Evolutionary conservation across 2,113 vertebrate species (phyloP).

Genomic region (Esox niger): DNA sequence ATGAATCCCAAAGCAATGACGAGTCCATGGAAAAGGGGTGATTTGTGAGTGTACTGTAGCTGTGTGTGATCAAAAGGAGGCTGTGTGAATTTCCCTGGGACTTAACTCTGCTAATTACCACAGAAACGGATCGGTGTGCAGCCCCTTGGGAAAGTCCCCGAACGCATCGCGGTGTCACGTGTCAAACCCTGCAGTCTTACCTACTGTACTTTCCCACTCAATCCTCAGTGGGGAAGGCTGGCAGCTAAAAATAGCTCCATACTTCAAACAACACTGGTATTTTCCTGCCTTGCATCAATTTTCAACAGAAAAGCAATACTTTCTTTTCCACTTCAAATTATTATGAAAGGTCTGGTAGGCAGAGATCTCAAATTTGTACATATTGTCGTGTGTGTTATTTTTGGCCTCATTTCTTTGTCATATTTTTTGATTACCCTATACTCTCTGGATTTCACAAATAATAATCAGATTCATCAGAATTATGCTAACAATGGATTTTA

Average conservation of each 20-base stretch:
- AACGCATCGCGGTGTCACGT: constrained; percentile 33
- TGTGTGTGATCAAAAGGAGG: background rate
- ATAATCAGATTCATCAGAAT: no score
- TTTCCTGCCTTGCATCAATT: constrained; percentile 60
- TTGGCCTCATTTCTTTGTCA: no score
- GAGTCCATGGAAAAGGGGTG: background rate
- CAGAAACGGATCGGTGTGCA: constrained; percentile 13
- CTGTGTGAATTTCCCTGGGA: background rate
- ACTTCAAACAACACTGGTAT: constrained; percentile 57
- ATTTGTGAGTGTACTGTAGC: no score
- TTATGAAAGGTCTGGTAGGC: no score
- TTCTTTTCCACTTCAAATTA: no score
- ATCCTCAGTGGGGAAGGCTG: constrained; percentile 48
- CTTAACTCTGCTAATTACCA: constrained; percentile 56
- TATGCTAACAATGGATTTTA: no score
- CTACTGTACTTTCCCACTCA: constrained; percentile 61
- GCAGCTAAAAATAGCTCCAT: constrained; percentile 64
- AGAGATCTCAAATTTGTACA: no score
- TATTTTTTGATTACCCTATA: no score
- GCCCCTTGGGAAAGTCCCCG: background rate
- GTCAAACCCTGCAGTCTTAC: constrained; percentile 36
- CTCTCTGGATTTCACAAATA: no score
- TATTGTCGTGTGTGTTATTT: no score
- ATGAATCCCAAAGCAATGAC: background rate
- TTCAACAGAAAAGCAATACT: constrained; percentile 60